Base-by-base conservation (phyloP, 2,113 vertebrate genomes). In the Callipepla californica region DNA sequence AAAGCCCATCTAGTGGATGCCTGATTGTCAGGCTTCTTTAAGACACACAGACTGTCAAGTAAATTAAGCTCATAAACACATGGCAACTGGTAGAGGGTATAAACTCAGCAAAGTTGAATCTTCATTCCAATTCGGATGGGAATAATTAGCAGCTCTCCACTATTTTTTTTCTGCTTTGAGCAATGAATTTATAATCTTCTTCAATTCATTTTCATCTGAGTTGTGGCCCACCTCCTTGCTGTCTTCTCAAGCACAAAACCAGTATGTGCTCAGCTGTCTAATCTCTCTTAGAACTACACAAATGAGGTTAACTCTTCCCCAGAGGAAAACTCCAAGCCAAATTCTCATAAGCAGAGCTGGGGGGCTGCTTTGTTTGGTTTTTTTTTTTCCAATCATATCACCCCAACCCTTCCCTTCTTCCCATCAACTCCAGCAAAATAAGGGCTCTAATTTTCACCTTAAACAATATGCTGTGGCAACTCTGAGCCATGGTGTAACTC, bases 241-340 rank as follows among this genome's bases (percentile, higher is more conserved):
- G 6, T 21, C 30, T 58, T 55, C 70, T 59, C 51, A 69, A 48
- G 53, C 53, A 62, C 2, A 0, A 11, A 34, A 36, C 23, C 23
- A 66, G n/a, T 89, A 92, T 94, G 87, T 85, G 16, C 23, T 44
- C 70, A 93, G 62, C 53, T 89, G 48, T 53, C 40, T 72, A 11
- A 62, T 93, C 42, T 30, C 87, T 58, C 19, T 58, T 50, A 87
- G 55, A 66, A n/a, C 53, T 65, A 57, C 3, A 7, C 21, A 87
- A 63, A 81, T 61, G 51, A 55, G 50, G 32, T 74, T 77, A 68
- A 87, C 25, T 92, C 42, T 63, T 63, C 30, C 57, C 34, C 42
- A 34, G 48, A 68, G 47, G 72, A 87, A 89, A 59, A 59, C 47
- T 34, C 34, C 8, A 22, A 38, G 23, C 42, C 45, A 55, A 57